Evolutionary conservation across 2,797 vertebrate genomes (phyloP).

Genomic region (Myotis findleyi): DNA sequence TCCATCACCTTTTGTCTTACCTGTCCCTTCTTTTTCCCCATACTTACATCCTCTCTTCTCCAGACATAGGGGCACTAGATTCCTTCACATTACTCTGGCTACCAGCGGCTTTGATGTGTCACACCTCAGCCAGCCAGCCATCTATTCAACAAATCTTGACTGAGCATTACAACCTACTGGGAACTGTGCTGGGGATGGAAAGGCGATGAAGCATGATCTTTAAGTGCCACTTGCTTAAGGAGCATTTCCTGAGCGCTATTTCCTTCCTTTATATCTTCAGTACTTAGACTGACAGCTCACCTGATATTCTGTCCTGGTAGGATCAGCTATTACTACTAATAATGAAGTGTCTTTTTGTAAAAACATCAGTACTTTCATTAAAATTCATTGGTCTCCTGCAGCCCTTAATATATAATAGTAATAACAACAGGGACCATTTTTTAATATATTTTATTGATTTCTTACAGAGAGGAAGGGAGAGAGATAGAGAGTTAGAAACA

Average conservation of each 20-base stretch:
- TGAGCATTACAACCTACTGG: not conserved
- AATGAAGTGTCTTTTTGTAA: constrained; percentile 35
- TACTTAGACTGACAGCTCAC: constrained; percentile 28
- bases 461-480: too few relatives aligned
- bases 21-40: not conserved
- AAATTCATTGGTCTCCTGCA: not conserved
- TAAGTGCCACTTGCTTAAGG: constrained; percentile 22
- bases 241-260: constrained; percentile 29
- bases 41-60: not conserved
- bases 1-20: not conserved
- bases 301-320: not conserved
- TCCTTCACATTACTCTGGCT: not conserved
- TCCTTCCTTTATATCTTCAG: constrained; percentile 34
- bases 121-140: not conserved
- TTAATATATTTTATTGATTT: too few relatives aligned
- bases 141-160: constrained; percentile 9
- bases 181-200: not conserved
- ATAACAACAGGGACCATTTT: too few relatives aligned
- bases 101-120: not conserved
- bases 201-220: not conserved
- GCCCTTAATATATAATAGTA: not conserved
- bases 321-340: not conserved
- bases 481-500: too few relatives aligned
- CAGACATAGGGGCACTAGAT: not conserved
- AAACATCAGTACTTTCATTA: constrained; percentile 47